Evolutionary conservation across 2,888 invertebrate species (phyloP).

Genomic region (Lasioglossum zephyrum): DNA sequence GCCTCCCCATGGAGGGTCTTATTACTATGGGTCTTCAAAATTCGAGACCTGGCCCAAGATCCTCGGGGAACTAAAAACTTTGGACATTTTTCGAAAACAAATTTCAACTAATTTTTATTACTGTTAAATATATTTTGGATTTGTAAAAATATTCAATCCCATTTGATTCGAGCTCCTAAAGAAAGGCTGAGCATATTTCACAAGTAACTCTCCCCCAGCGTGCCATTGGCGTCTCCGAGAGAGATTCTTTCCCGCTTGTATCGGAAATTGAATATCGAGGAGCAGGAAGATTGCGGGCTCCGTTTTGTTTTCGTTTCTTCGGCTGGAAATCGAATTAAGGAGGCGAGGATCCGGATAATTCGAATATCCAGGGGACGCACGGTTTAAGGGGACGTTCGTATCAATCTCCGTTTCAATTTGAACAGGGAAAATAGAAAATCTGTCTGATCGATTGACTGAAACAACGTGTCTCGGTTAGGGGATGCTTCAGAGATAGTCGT

Average conservation of each 20-base stretch:
- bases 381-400: constrained; percentile 57
- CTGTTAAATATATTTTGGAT: not conserved
- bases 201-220: constrained; percentile 75
- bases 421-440: constrained; percentile 16
- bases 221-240: constrained; percentile 69
- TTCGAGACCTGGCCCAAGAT: not conserved
- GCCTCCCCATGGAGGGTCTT: no score
- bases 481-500: not conserved
- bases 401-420: constrained; percentile 61
- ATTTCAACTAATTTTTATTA: not conserved
- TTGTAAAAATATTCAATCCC: not conserved
- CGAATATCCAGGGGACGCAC: constrained; percentile 47
- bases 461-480: not conserved
- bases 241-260: constrained; percentile 50
- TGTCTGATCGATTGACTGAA: not conserved
- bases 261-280: constrained; percentile 52
- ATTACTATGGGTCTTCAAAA: not conserved
- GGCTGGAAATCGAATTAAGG: constrained; percentile 69
- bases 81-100: not conserved
- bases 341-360: constrained; percentile 59
- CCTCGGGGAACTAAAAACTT: not conserved
- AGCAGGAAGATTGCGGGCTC: constrained; percentile 55
- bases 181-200: constrained; percentile 72
- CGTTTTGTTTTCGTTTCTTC: constrained; percentile 49
- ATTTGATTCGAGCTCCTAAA: constrained; percentile 12